Percentiles rank a stretch among this genome's conserved stretches.
These are phyloP conservation scores for Trypoxylon attenuatum DNA, from an alignment of 2,888 invertebrate genomes.

Conservation along the genomic window DNA sequence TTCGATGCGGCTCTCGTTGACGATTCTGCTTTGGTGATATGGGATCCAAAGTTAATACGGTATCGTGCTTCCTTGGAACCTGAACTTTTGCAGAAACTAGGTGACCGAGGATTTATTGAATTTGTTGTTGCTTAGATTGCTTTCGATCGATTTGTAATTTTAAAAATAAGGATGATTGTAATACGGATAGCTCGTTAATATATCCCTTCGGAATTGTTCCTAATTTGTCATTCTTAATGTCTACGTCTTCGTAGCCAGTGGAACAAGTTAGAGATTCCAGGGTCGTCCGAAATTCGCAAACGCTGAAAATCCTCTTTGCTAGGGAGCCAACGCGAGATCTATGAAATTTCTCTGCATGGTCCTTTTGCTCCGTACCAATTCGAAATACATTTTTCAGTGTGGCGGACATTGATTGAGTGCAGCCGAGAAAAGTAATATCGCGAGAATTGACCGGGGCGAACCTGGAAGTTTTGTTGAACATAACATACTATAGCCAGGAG, in stretches of 20 bases:
- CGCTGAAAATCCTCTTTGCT: not conserved
- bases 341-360: constrained; percentile 20
- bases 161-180: too few species aligned
- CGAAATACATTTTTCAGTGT: constrained; percentile 47
- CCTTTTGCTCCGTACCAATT: constrained; percentile 27
- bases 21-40: too few species aligned
- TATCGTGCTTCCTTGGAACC: too few species aligned
- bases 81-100: too few species aligned
- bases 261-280: constrained; percentile 5
- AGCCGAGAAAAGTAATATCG: constrained; percentile 38
- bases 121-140: too few species aligned
- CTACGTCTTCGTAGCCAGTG: not conserved
- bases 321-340: constrained; percentile 19
- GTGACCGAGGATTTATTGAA: too few species aligned
- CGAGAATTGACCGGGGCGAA: constrained; percentile 31
- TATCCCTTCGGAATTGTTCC: too few species aligned
- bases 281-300: constrained; percentile 9
- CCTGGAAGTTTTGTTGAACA: constrained; percentile 7
- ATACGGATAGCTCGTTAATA: too few species aligned
- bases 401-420: constrained; percentile 46
- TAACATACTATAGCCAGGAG: constrained; percentile 1
- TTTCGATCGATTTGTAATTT: too few species aligned
- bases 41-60: too few species aligned
- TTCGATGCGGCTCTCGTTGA: not conserved
- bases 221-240: not conserved